These are phyloP conservation scores for Schrankia costaestrigalis DNA, from an alignment of 2,888 invertebrate genomes.

Conservation along the genomic window DNA sequence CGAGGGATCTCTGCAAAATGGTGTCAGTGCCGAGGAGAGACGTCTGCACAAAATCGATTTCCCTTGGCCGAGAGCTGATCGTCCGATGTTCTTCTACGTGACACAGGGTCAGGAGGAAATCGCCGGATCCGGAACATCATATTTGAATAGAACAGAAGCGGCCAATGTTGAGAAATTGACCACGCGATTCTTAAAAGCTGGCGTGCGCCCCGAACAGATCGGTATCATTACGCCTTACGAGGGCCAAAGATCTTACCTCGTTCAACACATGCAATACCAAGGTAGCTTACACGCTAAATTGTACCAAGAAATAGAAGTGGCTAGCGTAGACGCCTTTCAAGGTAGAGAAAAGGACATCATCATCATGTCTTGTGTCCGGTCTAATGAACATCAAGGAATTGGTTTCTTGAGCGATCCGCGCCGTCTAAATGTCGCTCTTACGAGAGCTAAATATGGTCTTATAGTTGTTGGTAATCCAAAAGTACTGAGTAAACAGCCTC, in stretches of 20 bases:
- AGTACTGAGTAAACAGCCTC: constrained; percentile 97
- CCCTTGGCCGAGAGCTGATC: constrained; percentile 97
- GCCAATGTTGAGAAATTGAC: constrained; percentile 99
- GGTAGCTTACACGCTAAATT: constrained; percentile 97
- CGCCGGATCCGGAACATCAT: constrained; percentile 98
- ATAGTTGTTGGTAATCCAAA: constrained; percentile 99
- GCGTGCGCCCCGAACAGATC: constrained; percentile 98
- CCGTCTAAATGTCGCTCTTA: constrained; percentile 97
- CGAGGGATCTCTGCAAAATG: constrained; percentile 99
- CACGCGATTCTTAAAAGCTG: constrained; percentile 95
- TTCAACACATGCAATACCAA: constrained; percentile 99
- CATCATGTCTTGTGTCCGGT: constrained; percentile 99
- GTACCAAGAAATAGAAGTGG: constrained; percentile 99
- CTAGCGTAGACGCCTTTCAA: constrained; percentile 99
- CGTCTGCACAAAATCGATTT: constrained; percentile 95
- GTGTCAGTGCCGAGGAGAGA: constrained; percentile 97
- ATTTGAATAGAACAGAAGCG: constrained; percentile 98
- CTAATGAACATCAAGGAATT: constrained; percentile 99
- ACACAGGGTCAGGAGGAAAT: constrained; percentile 99
- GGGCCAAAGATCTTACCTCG: constrained; percentile 97
- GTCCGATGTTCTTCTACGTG: constrained; percentile 99
- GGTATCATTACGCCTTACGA: constrained; percentile 99
- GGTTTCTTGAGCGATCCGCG: constrained; percentile 99
- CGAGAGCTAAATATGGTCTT: constrained; percentile 97
- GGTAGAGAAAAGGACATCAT: constrained; percentile 99